These are phyloP conservation scores for Bradysia coprophila DNA, from an alignment of 1,140 invertebrate species.

Conservation along the genomic window DNA sequence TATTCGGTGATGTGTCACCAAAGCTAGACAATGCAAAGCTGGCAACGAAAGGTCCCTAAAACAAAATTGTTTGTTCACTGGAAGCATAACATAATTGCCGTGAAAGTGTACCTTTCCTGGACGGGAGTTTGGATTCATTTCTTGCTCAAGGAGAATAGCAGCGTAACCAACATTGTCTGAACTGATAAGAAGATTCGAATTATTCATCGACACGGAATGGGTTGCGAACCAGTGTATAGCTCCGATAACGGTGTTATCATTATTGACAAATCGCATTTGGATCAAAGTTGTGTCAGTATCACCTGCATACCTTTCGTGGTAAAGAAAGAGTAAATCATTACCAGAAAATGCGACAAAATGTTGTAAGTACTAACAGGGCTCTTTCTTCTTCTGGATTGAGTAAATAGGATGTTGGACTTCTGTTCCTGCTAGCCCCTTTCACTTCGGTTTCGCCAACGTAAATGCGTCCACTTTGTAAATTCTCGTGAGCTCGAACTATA, in stretches of 20 bases:
- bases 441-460: slow-evolving; percentile 48
- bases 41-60: slow-evolving; percentile 68
- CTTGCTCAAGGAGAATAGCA: slow-evolving; percentile 62
- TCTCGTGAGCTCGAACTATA: slow-evolving; percentile 54
- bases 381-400: slow-evolving; percentile 69
- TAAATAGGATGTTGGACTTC: slow-evolving; percentile 72
- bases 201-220: slow-evolving; percentile 90
- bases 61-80: too few relatives aligned
- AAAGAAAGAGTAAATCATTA: too few relatives aligned
- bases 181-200: slow-evolving; percentile 73
- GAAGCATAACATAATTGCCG: slow-evolving; percentile 1
- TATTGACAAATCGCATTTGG: slow-evolving; percentile 51
- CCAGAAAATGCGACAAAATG: too few relatives aligned
- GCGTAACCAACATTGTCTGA: slow-evolving; percentile 90
- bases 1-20: slow-evolving; percentile 87
- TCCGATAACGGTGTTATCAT: slow-evolving; percentile 38
- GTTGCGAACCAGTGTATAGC: slow-evolving; percentile 87
- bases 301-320: slow-evolving; percentile 66
- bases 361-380: slow-evolving; percentile 45
- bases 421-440: slow-evolving; percentile 69
- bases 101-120: slow-evolving; percentile 47
- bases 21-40: slow-evolving; percentile 82
- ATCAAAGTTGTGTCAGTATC: slow-evolving; percentile 71
- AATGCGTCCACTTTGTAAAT: slow-evolving; percentile 45
- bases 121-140: slow-evolving; percentile 43